Conservation (phyloP, 2,797 vertebrate species). For the Pseudomugil tenellus region DNA sequence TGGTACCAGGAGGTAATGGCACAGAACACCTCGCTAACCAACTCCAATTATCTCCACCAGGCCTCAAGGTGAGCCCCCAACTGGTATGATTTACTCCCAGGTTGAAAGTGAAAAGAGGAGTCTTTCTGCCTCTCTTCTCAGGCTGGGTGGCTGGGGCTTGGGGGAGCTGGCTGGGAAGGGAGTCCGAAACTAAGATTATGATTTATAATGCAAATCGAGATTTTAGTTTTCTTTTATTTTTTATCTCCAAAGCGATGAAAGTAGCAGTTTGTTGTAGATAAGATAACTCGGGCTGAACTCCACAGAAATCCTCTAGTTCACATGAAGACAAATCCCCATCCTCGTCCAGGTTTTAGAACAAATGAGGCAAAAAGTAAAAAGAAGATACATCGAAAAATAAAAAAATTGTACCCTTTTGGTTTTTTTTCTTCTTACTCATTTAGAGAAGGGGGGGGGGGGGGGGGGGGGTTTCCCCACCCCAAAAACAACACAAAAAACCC, state of each 20-base stretch:
- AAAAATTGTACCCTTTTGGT: constrained; percentile 44
- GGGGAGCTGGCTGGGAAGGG: constrained; percentile 54
- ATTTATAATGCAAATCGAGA: constrained; percentile 73
- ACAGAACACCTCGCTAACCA: constrained; percentile 82
- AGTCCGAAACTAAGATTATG: constrained; percentile 74
- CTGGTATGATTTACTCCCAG: constrained; percentile 84
- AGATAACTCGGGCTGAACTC: constrained; percentile 60
- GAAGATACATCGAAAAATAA: constrained; percentile 49
- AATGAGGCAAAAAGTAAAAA: constrained; percentile 68
- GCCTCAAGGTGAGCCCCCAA: constrained; percentile 81
- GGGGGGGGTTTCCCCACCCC: no score
- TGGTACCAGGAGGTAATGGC: constrained; percentile 85
- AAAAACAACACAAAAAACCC: no score
- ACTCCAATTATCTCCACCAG: constrained; percentile 85
- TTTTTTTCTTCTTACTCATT: constrained; percentile 53
- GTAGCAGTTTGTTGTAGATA: constrained; percentile 61
- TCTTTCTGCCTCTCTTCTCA: constrained; percentile 61
- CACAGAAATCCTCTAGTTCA: constrained; percentile 64
- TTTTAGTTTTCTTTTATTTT: constrained; percentile 62
- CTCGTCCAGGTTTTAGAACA: constrained; percentile 64
- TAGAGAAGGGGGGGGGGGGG: constrained; percentile 24
- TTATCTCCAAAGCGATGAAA: constrained; percentile 65
- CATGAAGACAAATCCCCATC: constrained; percentile 54
- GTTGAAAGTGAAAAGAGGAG: constrained; percentile 81
- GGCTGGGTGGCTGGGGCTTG: constrained; percentile 52